These are phyloP conservation scores for Belonocnema kinseyi DNA, from an alignment of 1,140 invertebrate species.

Conservation along the genomic window DNA sequence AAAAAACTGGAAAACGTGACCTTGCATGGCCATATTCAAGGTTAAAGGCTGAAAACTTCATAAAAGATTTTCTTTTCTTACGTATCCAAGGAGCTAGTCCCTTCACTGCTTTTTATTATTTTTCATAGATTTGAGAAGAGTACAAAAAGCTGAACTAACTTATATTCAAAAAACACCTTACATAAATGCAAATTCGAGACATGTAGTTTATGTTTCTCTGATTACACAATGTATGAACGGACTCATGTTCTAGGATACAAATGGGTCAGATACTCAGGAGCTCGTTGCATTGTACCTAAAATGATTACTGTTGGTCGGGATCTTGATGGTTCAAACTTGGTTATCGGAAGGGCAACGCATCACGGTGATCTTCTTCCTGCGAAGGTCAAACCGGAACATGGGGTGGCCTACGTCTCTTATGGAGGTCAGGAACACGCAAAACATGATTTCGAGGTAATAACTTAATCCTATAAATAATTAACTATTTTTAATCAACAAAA, in stretches of 20 bases:
- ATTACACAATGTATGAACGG: neutral
- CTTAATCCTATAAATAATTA: neutral
- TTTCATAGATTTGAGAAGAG: no score
- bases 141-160: no score
- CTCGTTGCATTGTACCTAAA: slow-evolving; percentile 65
- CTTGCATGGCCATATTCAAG: no score
- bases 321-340: slow-evolving; percentile 70
- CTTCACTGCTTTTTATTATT: no score
- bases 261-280: slow-evolving; percentile 63
- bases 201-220: neutral
- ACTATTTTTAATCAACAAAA: no score
- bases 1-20: no score
- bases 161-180: no score
- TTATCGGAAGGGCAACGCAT: slow-evolving; percentile 73
- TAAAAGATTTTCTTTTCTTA: no score
- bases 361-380: slow-evolving; percentile 73
- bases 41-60: no score
- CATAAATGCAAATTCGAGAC: slow-evolving; percentile 1
- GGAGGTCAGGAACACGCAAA: slow-evolving; percentile 71
- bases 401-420: slow-evolving; percentile 70
- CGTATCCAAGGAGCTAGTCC: no score
- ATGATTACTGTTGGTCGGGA: slow-evolving; percentile 74
- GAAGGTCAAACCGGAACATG: slow-evolving; percentile 72
- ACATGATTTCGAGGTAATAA: slow-evolving; percentile 72
- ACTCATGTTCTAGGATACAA: slow-evolving; percentile 55